Conservation (phyloP, 2,888 invertebrate species). For the Odontocolon sp. region DNA sequence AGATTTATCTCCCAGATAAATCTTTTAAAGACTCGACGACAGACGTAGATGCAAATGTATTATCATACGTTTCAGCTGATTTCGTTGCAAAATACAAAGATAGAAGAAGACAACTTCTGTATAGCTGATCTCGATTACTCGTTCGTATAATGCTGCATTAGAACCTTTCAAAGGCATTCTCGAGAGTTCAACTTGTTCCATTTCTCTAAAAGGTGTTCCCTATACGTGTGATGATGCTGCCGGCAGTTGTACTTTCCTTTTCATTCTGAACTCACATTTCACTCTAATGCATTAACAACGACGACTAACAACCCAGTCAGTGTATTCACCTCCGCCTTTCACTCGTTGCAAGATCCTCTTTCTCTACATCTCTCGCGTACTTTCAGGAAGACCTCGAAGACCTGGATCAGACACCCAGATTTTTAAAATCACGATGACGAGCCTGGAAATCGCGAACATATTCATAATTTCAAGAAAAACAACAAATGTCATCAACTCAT, state of each 20-base stretch:
- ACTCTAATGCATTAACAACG: constrained; percentile 44
- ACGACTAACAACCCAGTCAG: constrained; percentile 26
- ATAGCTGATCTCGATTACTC: too few relatives aligned
- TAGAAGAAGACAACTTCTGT: too few relatives aligned
- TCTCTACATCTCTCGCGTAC: constrained; percentile 11
- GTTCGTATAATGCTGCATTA: too few relatives aligned
- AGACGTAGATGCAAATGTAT: too few relatives aligned
- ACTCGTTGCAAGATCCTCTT: constrained; percentile 47
- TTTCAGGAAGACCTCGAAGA: constrained; percentile 8
- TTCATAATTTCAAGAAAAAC: too few relatives aligned
- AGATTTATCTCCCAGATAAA: too few relatives aligned
- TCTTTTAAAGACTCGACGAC: too few relatives aligned
- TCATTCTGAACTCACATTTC: constrained; percentile 52
- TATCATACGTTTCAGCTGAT: too few relatives aligned
- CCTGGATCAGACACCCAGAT: constrained; percentile 27
- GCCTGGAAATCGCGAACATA: not conserved
- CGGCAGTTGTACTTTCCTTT: constrained; percentile 51
- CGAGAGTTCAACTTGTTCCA: constrained; percentile 52
- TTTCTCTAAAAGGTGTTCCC: constrained; percentile 25
- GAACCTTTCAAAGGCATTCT: constrained; percentile 50
- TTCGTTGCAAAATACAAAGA: too few relatives aligned
- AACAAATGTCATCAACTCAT: too few relatives aligned
- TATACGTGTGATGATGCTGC: not conserved
- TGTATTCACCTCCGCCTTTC: constrained; percentile 57
- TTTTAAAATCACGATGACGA: constrained; percentile 2